Conservation (phyloP, 1,140 invertebrate genomes). For the Augochlora pura region DNA sequence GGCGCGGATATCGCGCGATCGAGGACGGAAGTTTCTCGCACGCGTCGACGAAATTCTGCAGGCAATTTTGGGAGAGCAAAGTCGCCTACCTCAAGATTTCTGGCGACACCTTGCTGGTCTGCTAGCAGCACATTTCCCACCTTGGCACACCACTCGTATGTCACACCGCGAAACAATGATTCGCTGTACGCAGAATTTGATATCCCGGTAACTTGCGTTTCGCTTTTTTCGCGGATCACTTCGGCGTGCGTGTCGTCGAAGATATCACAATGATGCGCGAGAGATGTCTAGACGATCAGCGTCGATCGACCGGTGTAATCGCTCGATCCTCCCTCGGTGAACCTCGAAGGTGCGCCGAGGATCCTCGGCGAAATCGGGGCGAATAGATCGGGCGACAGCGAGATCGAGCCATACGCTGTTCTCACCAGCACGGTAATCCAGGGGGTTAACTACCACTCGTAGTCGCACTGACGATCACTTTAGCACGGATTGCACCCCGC, state of each 20-base stretch:
- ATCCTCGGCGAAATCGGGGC: neutral
- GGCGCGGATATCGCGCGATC: neutral
- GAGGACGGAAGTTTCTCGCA: too few species aligned
- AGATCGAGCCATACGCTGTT: slow-evolving; percentile 27
- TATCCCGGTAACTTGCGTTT: neutral
- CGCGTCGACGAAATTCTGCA: too few species aligned
- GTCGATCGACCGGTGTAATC: neutral
- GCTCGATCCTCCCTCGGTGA: neutral
- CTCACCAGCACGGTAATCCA: slow-evolving; percentile 14
- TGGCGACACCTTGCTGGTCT: slow-evolving; percentile 65
- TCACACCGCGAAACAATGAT: neutral
- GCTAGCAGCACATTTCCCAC: slow-evolving; percentile 66
- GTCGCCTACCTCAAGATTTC: slow-evolving; percentile 69
- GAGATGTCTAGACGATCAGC: neutral
- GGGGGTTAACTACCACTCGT: neutral
- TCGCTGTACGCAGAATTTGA: neutral
- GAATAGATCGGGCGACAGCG: neutral
- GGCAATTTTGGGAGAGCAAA: too few species aligned
- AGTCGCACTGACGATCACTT: slow-evolving; percentile 6
- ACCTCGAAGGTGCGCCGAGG: neutral
- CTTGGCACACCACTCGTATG: slow-evolving; percentile 8
- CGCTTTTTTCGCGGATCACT: slow-evolving; percentile 17
- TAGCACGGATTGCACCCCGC: neutral
- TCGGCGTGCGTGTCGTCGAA: neutral
- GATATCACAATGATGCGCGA: neutral